Conservation (phyloP, 2,888 invertebrate genomes). For the Scaptomyza caliginosa region DNA sequence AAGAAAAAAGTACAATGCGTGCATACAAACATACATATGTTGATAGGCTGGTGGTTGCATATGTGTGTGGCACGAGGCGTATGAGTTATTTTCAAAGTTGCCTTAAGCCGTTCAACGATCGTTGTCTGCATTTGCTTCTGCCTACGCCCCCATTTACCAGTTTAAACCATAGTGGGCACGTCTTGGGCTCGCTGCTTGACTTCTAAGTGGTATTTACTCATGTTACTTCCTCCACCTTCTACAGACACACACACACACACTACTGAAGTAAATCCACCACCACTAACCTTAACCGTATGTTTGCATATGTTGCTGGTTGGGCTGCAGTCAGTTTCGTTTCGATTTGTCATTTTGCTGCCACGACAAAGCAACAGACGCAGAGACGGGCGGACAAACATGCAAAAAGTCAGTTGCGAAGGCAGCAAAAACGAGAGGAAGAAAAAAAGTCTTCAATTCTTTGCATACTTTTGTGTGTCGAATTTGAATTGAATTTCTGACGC, state of each 20-base stretch:
- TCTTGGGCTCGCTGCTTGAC: constrained; percentile 67
- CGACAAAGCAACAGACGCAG: constrained; percentile 32
- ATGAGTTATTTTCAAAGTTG: constrained; percentile 74
- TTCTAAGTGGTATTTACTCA: constrained; percentile 80
- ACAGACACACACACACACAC: not conserved
- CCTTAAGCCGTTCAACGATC: constrained; percentile 57
- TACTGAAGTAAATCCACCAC: not conserved
- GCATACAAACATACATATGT: constrained; percentile 7
- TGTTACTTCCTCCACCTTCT: constrained; percentile 25
- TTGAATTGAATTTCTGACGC: constrained; percentile 77
- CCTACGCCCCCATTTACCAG: constrained; percentile 3
- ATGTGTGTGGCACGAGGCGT: constrained; percentile 55
- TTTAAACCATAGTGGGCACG: constrained; percentile 45
- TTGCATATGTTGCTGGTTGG: constrained; percentile 33
- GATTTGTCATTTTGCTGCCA: constrained; percentile 79
- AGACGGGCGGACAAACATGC: constrained; percentile 5
- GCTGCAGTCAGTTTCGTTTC: constrained; percentile 67
- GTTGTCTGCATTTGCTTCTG: constrained; percentile 19
- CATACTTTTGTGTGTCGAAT: constrained; percentile 79
- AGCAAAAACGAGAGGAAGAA: constrained; percentile 8
- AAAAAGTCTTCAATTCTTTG: constrained; percentile 59
- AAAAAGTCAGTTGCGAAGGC: not conserved
- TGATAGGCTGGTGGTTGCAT: constrained; percentile 6
- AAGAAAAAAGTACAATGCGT: constrained; percentile 47
- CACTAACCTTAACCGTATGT: constrained; percentile 1